phyloP scores from a whole-genome alignment of 2,113 vertebrate species.

The Mesitornis unicolor region DNA sequence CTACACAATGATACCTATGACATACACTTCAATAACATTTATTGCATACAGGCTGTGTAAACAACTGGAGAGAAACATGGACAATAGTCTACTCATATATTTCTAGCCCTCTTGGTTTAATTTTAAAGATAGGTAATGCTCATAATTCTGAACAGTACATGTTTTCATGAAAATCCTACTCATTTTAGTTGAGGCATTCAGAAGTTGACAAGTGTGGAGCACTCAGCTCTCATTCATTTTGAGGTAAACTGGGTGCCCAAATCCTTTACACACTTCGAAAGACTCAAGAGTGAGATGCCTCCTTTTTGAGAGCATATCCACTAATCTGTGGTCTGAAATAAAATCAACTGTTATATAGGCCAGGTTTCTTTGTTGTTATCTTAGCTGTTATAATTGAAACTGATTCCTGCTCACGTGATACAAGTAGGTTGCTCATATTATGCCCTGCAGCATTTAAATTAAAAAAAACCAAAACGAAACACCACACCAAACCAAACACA shows the following conservation, averaged over 20 bases:
- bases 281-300: background rate
- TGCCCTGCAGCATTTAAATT: background rate
- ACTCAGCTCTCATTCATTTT: background rate
- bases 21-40: background rate
- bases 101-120: background rate
- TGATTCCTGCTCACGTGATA: background rate
- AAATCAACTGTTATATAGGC: background rate
- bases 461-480: no score
- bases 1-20: background rate
- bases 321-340: background rate
- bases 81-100: background rate
- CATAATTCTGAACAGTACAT: background rate
- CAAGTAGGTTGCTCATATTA: background rate
- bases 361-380: background rate
- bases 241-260: background rate
- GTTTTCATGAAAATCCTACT: background rate
- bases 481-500: background rate
- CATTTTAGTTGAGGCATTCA: background rate
- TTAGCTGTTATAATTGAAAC: constrained; percentile 5
- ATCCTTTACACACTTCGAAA: background rate
- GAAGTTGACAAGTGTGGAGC: background rate
- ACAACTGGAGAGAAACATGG: background rate
- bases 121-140: background rate
- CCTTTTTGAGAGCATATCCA: background rate
- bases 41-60: background rate